Conservation (phyloP, 2,113 vertebrate genomes). For the Phrynosoma blainvillii region DNA sequence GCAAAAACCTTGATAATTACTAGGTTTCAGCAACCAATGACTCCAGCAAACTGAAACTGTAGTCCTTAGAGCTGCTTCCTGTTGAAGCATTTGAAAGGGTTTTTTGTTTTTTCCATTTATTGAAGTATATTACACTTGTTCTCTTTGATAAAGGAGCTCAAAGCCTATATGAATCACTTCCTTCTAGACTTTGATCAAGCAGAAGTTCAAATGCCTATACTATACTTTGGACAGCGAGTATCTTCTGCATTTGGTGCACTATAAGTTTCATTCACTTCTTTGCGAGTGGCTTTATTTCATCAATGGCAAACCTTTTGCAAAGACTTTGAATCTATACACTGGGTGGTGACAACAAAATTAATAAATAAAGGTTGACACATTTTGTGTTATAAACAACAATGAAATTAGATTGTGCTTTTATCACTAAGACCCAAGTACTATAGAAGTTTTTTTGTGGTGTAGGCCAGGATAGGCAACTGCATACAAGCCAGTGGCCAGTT, state of each 20-base stretch:
- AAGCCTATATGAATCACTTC: neutral
- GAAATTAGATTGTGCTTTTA: too few relatives aligned
- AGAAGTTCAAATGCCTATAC: neutral
- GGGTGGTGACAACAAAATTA: neutral
- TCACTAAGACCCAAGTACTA: neutral
- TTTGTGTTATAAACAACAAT: neutral
- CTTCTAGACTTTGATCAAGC: neutral
- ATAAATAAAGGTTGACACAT: neutral
- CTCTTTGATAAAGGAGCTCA: neutral
- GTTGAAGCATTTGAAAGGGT: neutral
- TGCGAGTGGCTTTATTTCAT: neutral
- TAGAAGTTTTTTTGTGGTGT: neutral
- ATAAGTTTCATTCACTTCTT: neutral
- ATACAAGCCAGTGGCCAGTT: too few relatives aligned
- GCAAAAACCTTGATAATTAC: conserved; percentile 18
- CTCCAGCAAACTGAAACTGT: neutral
- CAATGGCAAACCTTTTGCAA: neutral
- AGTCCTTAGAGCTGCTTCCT: neutral
- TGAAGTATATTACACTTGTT: neutral
- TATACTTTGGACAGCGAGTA: fast-evolving
- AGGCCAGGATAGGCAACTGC: too few relatives aligned
- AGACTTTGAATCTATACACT: neutral
- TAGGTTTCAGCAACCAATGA: conserved; percentile 10
- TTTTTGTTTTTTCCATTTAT: conserved; percentile 17
- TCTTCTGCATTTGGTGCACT: fast-evolving